Percentiles rank a stretch among this genome's conserved stretches.
phyloP scores from a whole-genome alignment of 2,797 vertebrate species.

The Ctenopoma multispine region DNA sequence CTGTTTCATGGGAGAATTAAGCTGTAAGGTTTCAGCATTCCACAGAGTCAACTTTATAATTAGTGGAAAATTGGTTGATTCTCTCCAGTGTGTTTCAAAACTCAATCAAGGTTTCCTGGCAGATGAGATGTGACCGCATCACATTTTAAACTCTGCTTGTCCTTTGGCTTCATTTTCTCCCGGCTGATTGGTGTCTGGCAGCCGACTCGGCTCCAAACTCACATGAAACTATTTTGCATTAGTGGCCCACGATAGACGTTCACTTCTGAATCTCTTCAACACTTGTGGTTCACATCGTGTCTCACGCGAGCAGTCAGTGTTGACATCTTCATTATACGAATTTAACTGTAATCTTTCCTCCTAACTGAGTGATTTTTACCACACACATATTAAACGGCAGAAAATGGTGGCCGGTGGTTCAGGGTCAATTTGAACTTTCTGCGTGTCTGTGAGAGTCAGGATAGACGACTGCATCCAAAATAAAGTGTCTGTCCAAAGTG shows the following conservation, averaged over 20 bases:
- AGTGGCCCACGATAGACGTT: background rate
- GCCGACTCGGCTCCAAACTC: no score
- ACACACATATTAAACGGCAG: background rate
- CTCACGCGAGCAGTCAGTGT: background rate
- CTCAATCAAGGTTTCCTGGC: background rate
- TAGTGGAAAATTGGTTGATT: background rate
- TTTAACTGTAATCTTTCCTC: no score
- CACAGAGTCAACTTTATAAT: background rate
- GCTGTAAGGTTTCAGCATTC: background rate
- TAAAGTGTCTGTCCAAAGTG: no score
- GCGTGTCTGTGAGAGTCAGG: no score
- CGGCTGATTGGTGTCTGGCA: no score
- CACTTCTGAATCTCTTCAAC: no score
- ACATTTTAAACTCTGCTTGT: no score
- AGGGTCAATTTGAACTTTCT: no score
- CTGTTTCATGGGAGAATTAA: slow-evolving; percentile 7
- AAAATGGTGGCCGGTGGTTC: slow-evolving; percentile 5
- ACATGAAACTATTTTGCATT: background rate
- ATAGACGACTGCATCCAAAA: no score
- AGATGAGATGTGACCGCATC: background rate
- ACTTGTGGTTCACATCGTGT: no score
- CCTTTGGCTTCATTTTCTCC: no score
- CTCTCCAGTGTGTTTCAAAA: background rate
- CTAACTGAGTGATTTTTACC: background rate
- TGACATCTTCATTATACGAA: background rate